These are phyloP conservation scores for Graptemys geographica DNA, from an alignment of 2,797 vertebrate species.

Conservation along the genomic window DNA sequence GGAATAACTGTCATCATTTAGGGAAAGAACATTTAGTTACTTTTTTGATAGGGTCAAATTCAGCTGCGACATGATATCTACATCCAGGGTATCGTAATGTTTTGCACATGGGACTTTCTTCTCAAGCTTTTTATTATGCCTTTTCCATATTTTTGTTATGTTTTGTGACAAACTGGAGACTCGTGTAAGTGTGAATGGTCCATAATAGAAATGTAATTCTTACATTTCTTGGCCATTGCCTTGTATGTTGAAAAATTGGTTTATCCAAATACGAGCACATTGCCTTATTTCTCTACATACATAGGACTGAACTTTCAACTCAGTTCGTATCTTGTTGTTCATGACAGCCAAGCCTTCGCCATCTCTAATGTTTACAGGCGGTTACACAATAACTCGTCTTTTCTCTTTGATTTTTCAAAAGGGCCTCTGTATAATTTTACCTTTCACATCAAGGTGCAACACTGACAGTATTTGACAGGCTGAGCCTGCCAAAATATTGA, in stretches of 20 bases:
- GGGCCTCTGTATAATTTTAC: rapidly evolving
- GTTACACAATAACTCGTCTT: background rate
- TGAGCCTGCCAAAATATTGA: conserved; percentile 39
- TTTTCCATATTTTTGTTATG: background rate
- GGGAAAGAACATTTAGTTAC: background rate
- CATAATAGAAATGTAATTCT: background rate
- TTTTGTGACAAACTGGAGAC: background rate
- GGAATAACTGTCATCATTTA: background rate
- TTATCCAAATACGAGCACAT: rapidly evolving
- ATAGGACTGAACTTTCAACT: rapidly evolving
- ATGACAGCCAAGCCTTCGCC: rapidly evolving
- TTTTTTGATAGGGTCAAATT: background rate
- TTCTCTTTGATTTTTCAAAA: background rate
- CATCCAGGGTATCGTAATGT: background rate
- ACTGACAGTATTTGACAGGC: conserved; percentile 34
- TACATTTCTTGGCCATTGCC: background rate
- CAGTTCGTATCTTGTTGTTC: rapidly evolving
- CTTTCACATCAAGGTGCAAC: background rate
- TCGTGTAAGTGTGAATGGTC: background rate
- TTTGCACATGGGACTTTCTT: background rate
- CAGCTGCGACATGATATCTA: background rate
- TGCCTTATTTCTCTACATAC: rapidly evolving
- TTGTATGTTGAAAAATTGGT: background rate
- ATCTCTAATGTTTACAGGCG: background rate
- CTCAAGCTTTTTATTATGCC: background rate